Percentiles rank a stretch among this genome's conserved stretches.
Evolutionary conservation across 2,888 invertebrate species (phyloP).

Genomic region (Actias luna): DNA sequence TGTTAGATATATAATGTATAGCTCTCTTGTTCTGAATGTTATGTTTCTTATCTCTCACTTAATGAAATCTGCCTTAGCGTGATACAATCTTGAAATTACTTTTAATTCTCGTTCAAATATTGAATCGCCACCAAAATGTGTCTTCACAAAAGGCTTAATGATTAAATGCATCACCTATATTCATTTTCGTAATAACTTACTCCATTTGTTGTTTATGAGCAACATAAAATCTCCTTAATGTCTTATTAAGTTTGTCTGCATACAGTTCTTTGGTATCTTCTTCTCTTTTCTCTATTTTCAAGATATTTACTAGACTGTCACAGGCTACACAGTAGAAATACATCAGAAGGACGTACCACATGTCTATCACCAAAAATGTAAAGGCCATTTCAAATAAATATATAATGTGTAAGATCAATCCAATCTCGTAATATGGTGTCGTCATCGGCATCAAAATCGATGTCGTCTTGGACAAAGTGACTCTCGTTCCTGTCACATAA

Average conservation of each 20-base stretch:
- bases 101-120: too few relatives aligned
- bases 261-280: slow-evolving; percentile 36
- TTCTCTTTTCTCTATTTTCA: slow-evolving; percentile 33
- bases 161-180: background rate
- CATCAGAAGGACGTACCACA: slow-evolving; percentile 57
- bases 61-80: too few relatives aligned
- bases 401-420: slow-evolving; percentile 48
- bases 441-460: slow-evolving; percentile 57
- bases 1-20: too few relatives aligned
- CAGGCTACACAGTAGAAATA: slow-evolving; percentile 47
- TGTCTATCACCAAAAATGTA: slow-evolving; percentile 44
- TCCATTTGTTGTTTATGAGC: slow-evolving; percentile 6
- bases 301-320: slow-evolving; percentile 40
- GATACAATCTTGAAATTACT: too few relatives aligned
- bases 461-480: slow-evolving; percentile 54
- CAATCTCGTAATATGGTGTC: slow-evolving; percentile 56
- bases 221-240: slow-evolving; percentile 46
- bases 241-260: slow-evolving; percentile 41
- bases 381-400: slow-evolving; percentile 46
- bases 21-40: too few relatives aligned
- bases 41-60: too few relatives aligned
- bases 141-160: too few relatives aligned
- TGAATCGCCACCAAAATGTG: too few relatives aligned
- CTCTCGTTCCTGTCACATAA: slow-evolving; percentile 46
- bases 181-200: background rate